These are phyloP conservation scores for Catharus bicknelli DNA, from an alignment of 2,113 vertebrate species.

Conservation along the genomic window DNA sequence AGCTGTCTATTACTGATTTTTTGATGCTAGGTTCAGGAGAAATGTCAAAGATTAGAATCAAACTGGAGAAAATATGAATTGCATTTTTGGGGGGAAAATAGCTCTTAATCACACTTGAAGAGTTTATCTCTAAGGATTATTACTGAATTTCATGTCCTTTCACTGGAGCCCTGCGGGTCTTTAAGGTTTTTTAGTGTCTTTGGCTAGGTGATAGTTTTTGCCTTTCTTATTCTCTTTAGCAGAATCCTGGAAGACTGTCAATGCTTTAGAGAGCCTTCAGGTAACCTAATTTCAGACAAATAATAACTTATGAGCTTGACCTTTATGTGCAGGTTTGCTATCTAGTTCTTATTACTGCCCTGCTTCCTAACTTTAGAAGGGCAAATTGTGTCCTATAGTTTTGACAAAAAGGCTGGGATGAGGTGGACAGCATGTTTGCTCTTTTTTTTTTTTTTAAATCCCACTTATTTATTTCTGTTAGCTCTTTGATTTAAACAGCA, in stretches of 20 bases:
- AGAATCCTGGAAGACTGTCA: not conserved
- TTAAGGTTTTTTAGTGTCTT: not conserved
- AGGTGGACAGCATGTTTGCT: not conserved
- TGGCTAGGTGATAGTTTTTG: not conserved
- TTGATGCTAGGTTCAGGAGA: not conserved
- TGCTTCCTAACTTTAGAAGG: not conserved
- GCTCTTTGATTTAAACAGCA: slow-evolving; percentile 54
- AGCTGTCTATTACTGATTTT: not conserved
- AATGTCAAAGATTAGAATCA: not conserved
- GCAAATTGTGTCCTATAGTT: not conserved
- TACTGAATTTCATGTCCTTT: not conserved
- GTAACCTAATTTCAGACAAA: not conserved
- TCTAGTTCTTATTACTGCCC: not conserved
- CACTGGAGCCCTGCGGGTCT: not conserved
- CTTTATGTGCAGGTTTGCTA: not conserved
- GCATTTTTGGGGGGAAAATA: not conserved
- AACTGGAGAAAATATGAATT: not conserved
- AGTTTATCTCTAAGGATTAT: not conserved
- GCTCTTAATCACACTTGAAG: not conserved
- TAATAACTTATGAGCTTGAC: not conserved
- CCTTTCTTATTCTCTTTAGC: not conserved
- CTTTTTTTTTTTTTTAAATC: not conserved
- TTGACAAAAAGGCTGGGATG: not conserved
- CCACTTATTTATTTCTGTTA: slow-evolving; percentile 39
- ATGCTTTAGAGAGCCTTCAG: not conserved